Percentiles rank a stretch among this genome's conserved stretches.
Conservation (phyloP, 2,113 vertebrate genomes). For the Corythoichthys haematopterus region DNA sequence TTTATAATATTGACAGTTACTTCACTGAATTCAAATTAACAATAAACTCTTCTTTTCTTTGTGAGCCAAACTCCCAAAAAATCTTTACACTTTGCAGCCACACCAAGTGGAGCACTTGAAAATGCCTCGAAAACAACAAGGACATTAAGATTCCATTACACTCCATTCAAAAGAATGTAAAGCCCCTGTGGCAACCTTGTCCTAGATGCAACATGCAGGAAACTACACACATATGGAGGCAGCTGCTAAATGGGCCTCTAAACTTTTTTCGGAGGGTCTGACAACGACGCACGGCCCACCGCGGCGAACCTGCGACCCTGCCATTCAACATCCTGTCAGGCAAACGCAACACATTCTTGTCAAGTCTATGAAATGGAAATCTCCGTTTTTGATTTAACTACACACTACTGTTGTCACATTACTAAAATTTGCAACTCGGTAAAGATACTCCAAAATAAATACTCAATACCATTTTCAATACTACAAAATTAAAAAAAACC, state of each 20-base stretch:
- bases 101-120: background rate
- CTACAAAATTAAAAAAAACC: too few relatives aligned
- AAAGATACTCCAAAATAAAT: too few relatives aligned
- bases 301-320: background rate
- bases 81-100: too few relatives aligned
- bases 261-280: background rate
- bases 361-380: background rate
- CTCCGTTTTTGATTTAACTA: constrained; percentile 10
- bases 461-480: too few relatives aligned
- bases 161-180: background rate
- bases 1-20: too few relatives aligned
- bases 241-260: background rate
- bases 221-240: background rate
- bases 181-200: background rate
- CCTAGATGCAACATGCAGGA: background rate
- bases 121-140: background rate
- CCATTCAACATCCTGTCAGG: background rate
- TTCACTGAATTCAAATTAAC: too few relatives aligned
- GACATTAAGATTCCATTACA: background rate
- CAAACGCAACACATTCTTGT: background rate
- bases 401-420: constrained; percentile 27
- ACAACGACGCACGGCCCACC: background rate
- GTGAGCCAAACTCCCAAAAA: too few relatives aligned
- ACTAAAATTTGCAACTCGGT: background rate
- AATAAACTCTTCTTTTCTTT: too few relatives aligned